Percentiles rank a stretch among this genome's conserved stretches.
phyloP scores from a whole-genome alignment of 2,113 vertebrate genomes.

The Asarcornis scutulata region DNA sequence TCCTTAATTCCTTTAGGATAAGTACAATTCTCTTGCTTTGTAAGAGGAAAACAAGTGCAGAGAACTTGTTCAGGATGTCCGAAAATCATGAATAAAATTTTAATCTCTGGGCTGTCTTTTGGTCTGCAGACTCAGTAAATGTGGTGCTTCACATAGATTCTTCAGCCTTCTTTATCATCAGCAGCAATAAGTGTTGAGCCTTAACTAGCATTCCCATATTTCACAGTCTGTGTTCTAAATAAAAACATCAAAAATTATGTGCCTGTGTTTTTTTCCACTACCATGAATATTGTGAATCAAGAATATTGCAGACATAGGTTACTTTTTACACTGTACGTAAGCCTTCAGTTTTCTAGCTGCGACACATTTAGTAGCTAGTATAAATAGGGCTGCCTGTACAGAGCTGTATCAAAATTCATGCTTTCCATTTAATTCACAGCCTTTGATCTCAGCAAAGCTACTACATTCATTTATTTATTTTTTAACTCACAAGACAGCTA shows the following conservation, averaged over 20 bases:
- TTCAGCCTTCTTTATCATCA: not conserved
- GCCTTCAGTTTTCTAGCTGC: not conserved
- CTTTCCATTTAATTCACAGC: not conserved
- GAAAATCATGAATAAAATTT: not conserved
- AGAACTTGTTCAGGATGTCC: not conserved
- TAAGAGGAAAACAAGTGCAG: not conserved
- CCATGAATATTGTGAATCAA: not conserved
- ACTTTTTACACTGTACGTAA: not conserved
- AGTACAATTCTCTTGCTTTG: not conserved
- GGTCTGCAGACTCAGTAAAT: not conserved
- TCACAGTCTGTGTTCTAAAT: not conserved
- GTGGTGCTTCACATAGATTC: not conserved
- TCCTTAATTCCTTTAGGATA: not conserved
- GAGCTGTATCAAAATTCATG: not conserved
- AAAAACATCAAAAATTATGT: not conserved
- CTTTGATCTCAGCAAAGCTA: not conserved
- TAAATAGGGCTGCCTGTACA: not conserved
- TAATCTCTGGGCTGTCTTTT: not conserved
- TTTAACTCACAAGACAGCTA: not conserved
- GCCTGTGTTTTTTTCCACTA: not conserved
- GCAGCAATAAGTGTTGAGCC: not conserved
- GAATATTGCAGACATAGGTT: accelerated
- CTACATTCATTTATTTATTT: not conserved
- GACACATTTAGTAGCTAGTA: not conserved
- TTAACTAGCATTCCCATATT: not conserved